A percentile compares a stretch with the other conserved stretches of the same genome.
These are phyloP conservation scores for Ciconia maguari DNA, from an alignment of 2,113 vertebrate species.

Conservation along the genomic window DNA sequence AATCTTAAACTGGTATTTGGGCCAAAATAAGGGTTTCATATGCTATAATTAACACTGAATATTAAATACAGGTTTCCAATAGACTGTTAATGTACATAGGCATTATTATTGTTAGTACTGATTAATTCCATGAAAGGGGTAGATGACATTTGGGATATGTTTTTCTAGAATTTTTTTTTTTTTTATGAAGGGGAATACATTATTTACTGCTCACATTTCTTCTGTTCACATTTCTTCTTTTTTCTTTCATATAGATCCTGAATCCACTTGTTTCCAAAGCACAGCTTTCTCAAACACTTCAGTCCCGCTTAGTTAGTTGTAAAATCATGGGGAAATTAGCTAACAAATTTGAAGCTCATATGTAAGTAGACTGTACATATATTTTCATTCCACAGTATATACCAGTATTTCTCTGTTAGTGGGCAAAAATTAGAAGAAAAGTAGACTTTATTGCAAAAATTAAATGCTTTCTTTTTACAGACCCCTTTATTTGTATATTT, in stretches of 20 bases:
- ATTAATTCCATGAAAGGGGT: not conserved
- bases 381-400: not conserved
- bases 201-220: not conserved
- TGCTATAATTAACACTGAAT: not conserved
- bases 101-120: not conserved
- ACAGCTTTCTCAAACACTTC: slow-evolving; percentile 88
- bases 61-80: not conserved
- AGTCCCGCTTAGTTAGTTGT: slow-evolving; percentile 89
- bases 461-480: not conserved
- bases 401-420: not conserved
- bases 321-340: slow-evolving; percentile 91
- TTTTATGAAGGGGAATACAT: not conserved
- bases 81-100: not conserved
- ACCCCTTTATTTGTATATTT: not conserved
- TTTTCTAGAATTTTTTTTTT: not conserved
- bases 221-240: not conserved
- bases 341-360: slow-evolving; percentile 88
- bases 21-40: not conserved
- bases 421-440: not conserved
- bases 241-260: slow-evolving; percentile 80
- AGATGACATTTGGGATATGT: not conserved
- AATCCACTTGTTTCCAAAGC: slow-evolving; percentile 89
- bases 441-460: not conserved
- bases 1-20: not conserved
- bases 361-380: slow-evolving; percentile 78